These are phyloP conservation scores for Oryzias celebensis DNA, from an alignment of 2,113 vertebrate genomes.

Conservation along the genomic window DNA sequence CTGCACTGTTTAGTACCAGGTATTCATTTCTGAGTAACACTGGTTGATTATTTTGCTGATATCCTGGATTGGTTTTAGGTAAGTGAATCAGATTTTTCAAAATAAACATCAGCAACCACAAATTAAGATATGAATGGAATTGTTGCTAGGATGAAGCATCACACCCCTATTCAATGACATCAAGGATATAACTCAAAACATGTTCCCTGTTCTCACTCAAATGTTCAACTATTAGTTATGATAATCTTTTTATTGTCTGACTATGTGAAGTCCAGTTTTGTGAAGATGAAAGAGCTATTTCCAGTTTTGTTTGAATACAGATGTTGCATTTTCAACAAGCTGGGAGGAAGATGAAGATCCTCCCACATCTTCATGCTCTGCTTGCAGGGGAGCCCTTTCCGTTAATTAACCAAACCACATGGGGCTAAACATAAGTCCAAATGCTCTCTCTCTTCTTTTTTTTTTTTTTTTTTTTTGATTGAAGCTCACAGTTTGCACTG, in stretches of 20 bases:
- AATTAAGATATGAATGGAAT: too few species aligned
- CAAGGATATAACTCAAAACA: slow-evolving; percentile 49
- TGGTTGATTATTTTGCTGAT: too few species aligned
- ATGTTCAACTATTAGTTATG: slow-evolving; percentile 14
- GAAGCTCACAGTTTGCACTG: slow-evolving; percentile 54
- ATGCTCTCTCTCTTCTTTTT: slow-evolving; percentile 16
- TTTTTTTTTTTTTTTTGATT: slow-evolving; percentile 48
- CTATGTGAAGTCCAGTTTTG: slow-evolving; percentile 29
- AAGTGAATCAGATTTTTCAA: too few species aligned
- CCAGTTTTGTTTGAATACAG: slow-evolving; percentile 32
- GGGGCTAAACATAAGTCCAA: slow-evolving; percentile 64
- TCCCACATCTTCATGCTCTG: slow-evolving; percentile 50
- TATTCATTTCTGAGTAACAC: too few species aligned
- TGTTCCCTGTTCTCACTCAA: slow-evolving; percentile 5
- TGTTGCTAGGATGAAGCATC: too few species aligned
- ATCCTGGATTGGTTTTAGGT: too few species aligned
- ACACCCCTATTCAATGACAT: slow-evolving; percentile 11
- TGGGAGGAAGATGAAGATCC: slow-evolving; percentile 33
- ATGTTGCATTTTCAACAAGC: slow-evolving; percentile 28
- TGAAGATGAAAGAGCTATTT: slow-evolving; percentile 19
- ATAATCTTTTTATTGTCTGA: background rate
- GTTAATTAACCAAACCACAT: slow-evolving; percentile 66
- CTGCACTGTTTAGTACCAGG: too few species aligned
- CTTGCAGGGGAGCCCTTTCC: slow-evolving; percentile 52
- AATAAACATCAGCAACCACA: too few species aligned